Percentiles rank a stretch among this genome's conserved stretches.
phyloP scores from a whole-genome alignment of 1,140 invertebrate species.

The Phthorimaea operculella region DNA sequence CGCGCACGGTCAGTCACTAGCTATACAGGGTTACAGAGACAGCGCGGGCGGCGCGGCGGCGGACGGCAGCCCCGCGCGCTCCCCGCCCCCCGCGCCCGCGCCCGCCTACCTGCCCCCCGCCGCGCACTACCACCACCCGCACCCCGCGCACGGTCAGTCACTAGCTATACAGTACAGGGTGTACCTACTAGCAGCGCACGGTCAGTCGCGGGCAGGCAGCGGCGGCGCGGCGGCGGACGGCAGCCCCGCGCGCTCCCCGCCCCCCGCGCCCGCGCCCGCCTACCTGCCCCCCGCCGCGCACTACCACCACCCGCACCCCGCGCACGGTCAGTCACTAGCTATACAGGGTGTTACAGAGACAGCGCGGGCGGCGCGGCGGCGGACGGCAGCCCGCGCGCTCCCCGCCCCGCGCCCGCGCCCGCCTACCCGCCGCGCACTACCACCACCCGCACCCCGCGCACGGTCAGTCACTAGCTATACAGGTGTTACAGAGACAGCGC shows the following conservation, averaged over 20 bases:
- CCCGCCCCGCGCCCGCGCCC: slow-evolving; percentile 85
- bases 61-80: slow-evolving; percentile 20
- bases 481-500: too few relatives aligned
- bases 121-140: slow-evolving; percentile 78
- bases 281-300: slow-evolving; percentile 86
- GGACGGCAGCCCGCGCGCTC: slow-evolving; percentile 34
- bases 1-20: too few relatives aligned
- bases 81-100: slow-evolving; percentile 74
- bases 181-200: too few relatives aligned
- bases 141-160: slow-evolving; percentile 32
- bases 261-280: slow-evolving; percentile 82
- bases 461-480: too few relatives aligned
- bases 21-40: too few relatives aligned
- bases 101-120: slow-evolving; percentile 85
- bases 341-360: slow-evolving; percentile 31
- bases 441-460: slow-evolving; percentile 41
- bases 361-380: slow-evolving; percentile 26
- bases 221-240: slow-evolving; percentile 26
- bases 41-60: slow-evolving; percentile 23
- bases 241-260: slow-evolving; percentile 28
- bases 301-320: slow-evolving; percentile 69
- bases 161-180: not conserved
- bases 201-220: too few relatives aligned
- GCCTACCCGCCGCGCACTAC: slow-evolving; percentile 89
- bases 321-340: slow-evolving; percentile 25